These are phyloP conservation scores for Ameiurus melas DNA, from an alignment of 2,113 vertebrate species.

Conservation along the genomic window DNA sequence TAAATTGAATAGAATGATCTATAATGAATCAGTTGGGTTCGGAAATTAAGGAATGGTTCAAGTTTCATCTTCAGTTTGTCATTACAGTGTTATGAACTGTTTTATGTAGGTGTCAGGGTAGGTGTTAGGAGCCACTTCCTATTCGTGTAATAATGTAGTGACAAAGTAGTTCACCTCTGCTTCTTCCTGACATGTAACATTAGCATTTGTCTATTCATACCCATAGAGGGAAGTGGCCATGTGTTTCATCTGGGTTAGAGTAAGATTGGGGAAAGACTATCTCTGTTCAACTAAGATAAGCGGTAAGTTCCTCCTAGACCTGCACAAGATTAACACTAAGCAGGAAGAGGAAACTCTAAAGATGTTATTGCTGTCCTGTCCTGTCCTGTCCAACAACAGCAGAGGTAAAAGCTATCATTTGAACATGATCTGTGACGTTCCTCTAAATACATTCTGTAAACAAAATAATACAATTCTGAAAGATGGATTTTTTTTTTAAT, in stretches of 20 bases:
- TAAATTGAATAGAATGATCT: neutral
- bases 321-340: constrained; percentile 46
- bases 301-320: constrained; percentile 48
- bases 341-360: constrained; percentile 65
- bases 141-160: neutral
- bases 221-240: constrained; percentile 30
- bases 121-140: neutral
- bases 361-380: constrained; percentile 41
- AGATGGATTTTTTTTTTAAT: neutral
- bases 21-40: neutral
- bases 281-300: constrained; percentile 69
- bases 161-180: constrained; percentile 15
- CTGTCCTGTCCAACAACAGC: constrained; percentile 36
- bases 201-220: constrained; percentile 20
- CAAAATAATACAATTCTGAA: neutral
- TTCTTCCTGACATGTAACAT: constrained; percentile 50
- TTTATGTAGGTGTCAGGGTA: neutral
- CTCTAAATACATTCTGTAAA: neutral
- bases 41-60: neutral
- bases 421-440: neutral
- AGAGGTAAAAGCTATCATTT: neutral
- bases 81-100: neutral
- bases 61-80: neutral
- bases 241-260: constrained; percentile 56
- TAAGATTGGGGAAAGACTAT: constrained; percentile 30